phyloP scores from a whole-genome alignment of 2,888 invertebrate species.

The Epinotia bilunana region DNA sequence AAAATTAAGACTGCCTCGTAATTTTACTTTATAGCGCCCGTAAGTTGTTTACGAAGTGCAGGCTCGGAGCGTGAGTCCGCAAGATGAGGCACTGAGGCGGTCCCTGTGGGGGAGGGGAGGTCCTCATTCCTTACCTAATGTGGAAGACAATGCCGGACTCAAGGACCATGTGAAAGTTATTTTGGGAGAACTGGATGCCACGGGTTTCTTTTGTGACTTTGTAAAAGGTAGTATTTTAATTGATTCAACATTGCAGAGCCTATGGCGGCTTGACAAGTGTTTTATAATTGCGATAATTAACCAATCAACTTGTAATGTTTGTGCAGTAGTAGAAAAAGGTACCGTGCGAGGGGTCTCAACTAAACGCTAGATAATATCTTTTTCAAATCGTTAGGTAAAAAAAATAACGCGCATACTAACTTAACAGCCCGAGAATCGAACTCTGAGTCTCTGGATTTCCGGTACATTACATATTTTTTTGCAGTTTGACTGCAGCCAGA shows the following conservation, averaged over 20 bases:
- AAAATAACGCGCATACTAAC: no score
- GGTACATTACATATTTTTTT: no score
- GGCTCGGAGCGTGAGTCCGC: constrained; percentile 65
- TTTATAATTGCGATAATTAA: neutral
- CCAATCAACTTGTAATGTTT: constrained; percentile 9
- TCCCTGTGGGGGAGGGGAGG: constrained; percentile 45
- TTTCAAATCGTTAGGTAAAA: constrained; percentile 8
- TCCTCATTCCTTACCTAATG: constrained; percentile 78
- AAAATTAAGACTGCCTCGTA: constrained; percentile 30
- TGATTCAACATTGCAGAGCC: constrained; percentile 20
- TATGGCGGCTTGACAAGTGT: neutral
- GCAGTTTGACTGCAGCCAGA: constrained; percentile 33
- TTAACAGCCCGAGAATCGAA: no score
- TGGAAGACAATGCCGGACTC: constrained; percentile 77
- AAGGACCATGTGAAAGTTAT: constrained; percentile 69
- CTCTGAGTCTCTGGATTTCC: no score
- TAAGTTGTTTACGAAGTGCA: constrained; percentile 46
- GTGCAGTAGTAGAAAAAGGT: constrained; percentile 27
- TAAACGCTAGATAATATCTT: constrained; percentile 26
- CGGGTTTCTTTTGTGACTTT: constrained; percentile 25
- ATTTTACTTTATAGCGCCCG: constrained; percentile 25
- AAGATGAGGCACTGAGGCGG: constrained; percentile 62
- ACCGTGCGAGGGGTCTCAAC: constrained; percentile 15
- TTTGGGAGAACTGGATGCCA: constrained; percentile 49
- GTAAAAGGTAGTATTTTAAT: constrained; percentile 26